Evolutionary conservation across 2,888 invertebrate species (phyloP).

Genomic region (Tridacna crocea): DNA sequence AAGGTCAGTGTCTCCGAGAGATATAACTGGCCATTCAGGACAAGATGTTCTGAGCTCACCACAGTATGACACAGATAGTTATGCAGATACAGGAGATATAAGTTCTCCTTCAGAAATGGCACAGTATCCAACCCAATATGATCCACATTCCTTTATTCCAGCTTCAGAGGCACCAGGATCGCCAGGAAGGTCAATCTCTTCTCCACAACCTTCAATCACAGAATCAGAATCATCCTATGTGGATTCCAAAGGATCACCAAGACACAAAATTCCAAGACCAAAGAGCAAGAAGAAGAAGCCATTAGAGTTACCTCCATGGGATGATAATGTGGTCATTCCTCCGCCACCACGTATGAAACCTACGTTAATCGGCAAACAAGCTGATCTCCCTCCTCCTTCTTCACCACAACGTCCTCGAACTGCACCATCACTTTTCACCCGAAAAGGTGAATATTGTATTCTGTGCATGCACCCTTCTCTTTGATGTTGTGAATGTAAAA

Average conservation of each 20-base stretch:
- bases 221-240: slow-evolving; percentile 28
- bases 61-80: slow-evolving; percentile 34
- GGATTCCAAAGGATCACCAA: slow-evolving; percentile 27
- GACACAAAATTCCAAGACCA: slow-evolving; percentile 33
- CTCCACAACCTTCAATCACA: slow-evolving; percentile 21
- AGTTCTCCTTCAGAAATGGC: slow-evolving; percentile 34
- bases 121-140: slow-evolving; percentile 14
- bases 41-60: slow-evolving; percentile 19
- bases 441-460: slow-evolving; percentile 52
- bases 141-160: slow-evolving; percentile 44
- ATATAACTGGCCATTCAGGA: slow-evolving; percentile 16
- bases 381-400: slow-evolving; percentile 43
- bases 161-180: slow-evolving; percentile 23
- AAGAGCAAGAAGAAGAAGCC: slow-evolving; percentile 44
- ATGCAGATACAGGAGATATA: slow-evolving; percentile 29
- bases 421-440: slow-evolving; percentile 48
- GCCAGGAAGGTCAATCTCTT: slow-evolving; percentile 22
- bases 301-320: slow-evolving; percentile 58
- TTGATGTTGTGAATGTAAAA: background rate
- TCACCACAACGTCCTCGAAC: slow-evolving; percentile 49
- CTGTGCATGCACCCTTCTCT: background rate
- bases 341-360: slow-evolving; percentile 53
- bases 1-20: slow-evolving; percentile 56
- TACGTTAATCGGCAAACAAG: slow-evolving; percentile 60
- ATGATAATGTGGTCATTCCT: slow-evolving; percentile 62